Evolutionary conservation across 2,888 invertebrate genomes (phyloP).

Genomic region (Platycheirus rosarum): DNA sequence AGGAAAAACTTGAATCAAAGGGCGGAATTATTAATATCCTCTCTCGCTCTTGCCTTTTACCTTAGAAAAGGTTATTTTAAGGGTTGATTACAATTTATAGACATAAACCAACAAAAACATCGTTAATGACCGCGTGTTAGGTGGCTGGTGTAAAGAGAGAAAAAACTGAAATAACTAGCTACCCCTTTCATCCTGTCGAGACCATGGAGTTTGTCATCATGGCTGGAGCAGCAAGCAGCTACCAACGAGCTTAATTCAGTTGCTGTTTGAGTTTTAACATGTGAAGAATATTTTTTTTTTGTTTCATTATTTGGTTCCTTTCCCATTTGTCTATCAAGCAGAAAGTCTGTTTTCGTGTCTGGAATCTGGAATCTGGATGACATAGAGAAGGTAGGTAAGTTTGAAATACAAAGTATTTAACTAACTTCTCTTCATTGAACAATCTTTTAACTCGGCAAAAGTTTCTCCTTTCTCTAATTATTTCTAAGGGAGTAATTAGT

Average conservation of each 20-base stretch:
- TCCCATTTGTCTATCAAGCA: background rate
- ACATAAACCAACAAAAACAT: conserved; percentile 20
- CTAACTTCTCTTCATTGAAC: too few relatives aligned
- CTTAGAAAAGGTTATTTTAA: conserved; percentile 26
- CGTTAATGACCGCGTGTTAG: too few relatives aligned
- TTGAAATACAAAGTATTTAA: too few relatives aligned
- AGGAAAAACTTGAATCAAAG: conserved; percentile 49
- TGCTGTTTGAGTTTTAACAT: conserved; percentile 41
- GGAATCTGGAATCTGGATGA: background rate
- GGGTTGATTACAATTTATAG: conserved; percentile 66
- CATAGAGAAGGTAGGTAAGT: conserved; percentile 17
- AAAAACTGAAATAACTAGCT: background rate
- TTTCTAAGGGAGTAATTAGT: conserved; percentile 60
- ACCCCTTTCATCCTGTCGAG: too few relatives aligned
- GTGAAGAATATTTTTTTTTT: conserved; percentile 28
- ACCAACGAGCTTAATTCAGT: conserved; percentile 35
- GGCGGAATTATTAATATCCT: conserved; percentile 68
- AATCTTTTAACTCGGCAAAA: too few relatives aligned
- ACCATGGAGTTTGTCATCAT: too few relatives aligned
- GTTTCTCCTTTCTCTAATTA: conserved; percentile 25
- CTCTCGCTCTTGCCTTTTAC: conserved; percentile 50
- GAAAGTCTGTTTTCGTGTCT: background rate
- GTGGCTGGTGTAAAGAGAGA: conserved; percentile 1
- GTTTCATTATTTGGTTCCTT: conserved; percentile 7
- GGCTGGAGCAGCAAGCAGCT: too few relatives aligned